These are phyloP conservation scores for Cephalopterus ornatus DNA, from an alignment of 2,113 vertebrate species.

Conservation along the genomic window DNA sequence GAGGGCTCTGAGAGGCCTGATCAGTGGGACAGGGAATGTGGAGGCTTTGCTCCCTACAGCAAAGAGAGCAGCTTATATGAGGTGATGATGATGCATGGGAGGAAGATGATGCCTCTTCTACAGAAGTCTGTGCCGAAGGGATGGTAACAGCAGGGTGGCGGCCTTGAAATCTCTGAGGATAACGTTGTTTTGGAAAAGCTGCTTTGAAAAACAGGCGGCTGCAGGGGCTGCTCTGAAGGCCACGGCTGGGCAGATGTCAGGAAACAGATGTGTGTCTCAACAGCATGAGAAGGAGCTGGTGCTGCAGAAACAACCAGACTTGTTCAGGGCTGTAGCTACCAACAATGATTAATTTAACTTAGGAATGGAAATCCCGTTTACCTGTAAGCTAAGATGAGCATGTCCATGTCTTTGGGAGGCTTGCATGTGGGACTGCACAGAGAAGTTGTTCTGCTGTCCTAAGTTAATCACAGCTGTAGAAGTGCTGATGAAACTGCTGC, in stretches of 20 bases:
- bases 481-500: not conserved
- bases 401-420: not conserved
- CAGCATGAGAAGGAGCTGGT: not conserved
- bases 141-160: not conserved
- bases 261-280: not conserved
- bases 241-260: not conserved
- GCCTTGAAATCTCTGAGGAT: not conserved
- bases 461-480: not conserved
- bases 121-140: not conserved
- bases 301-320: rapidly evolving
- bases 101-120: not conserved
- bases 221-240: not conserved
- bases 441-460: not conserved
- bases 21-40: not conserved
- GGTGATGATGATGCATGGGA: not conserved
- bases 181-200: not conserved
- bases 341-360: not conserved
- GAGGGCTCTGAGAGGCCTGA: not conserved
- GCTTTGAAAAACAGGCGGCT: not conserved
- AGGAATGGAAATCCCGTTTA: not conserved
- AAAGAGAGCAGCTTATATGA: not conserved
- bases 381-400: rapidly evolving
- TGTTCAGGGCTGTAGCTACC: not conserved
- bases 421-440: not conserved
- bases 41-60: not conserved